A percentile compares a stretch with the other conserved stretches of the same genome.
Conservation (phyloP, 2,113 vertebrate genomes). For the Myiozetetes cayanensis region DNA sequence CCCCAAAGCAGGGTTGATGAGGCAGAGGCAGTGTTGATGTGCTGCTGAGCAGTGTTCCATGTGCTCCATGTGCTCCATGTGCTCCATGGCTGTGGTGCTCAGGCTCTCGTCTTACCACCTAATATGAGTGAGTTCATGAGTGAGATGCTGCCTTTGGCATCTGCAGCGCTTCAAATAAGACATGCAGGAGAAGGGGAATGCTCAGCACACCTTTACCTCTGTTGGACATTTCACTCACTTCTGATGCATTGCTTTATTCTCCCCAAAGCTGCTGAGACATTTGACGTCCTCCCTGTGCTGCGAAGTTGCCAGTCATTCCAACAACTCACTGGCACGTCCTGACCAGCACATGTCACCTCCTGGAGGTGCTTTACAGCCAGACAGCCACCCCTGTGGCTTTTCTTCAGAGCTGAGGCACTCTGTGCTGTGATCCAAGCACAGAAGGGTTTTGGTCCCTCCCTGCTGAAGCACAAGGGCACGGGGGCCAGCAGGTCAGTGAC, state of each 20-base stretch:
- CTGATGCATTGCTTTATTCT: not conserved
- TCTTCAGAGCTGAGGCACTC: not conserved
- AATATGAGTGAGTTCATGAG: not conserved
- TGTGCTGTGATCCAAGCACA: not conserved
- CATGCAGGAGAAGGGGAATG: fast-evolving
- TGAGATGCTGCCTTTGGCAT: too few species aligned
- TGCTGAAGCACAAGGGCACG: not conserved
- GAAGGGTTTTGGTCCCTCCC: not conserved
- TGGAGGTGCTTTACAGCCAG: not conserved
- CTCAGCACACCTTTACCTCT: not conserved
- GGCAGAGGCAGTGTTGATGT: not conserved
- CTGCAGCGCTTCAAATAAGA: not conserved
- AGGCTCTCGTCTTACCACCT: fast-evolving
- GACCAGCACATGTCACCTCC: fast-evolving
- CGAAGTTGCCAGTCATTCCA: not conserved
- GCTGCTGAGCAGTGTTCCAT: not conserved
- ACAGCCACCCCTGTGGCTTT: fast-evolving
- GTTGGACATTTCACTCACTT: fast-evolving
- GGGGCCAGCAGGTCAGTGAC: not conserved
- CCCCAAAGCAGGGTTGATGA: not conserved
- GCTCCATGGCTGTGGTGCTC: not conserved
- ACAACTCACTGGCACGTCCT: fast-evolving
- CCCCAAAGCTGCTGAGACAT: not conserved
- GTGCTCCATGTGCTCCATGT: not conserved
- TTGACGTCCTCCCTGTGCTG: not conserved